Evolutionary conservation across 30 jellyfish, hydroid and myxozoan genomes (phyloP).

Genomic region (Aurelia coerulea): DNA sequence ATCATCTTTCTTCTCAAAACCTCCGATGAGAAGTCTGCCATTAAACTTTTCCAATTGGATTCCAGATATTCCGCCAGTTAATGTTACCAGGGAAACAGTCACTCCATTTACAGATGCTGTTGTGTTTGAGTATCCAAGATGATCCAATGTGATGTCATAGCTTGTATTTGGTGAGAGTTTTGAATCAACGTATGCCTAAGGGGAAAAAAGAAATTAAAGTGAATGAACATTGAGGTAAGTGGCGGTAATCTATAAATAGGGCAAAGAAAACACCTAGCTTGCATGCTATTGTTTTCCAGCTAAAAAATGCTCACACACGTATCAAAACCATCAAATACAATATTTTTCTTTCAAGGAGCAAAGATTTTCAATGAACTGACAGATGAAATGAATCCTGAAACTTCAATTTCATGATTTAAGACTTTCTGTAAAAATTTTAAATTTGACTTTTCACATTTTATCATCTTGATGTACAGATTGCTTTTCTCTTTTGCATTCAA

Average conservation of each 20-base stretch:
- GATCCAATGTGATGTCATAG: constrained; percentile 1
- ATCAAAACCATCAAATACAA: too few species aligned
- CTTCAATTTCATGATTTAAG: too few species aligned
- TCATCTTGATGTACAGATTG: too few species aligned
- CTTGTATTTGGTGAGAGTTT: constrained; percentile 45
- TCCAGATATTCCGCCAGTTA: constrained; percentile 28
- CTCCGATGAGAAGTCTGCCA: constrained; percentile 60
- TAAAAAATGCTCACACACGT: too few species aligned
- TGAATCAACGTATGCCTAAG: constrained; percentile 38
- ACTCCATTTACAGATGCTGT: constrained; percentile 33
- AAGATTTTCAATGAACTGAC: too few species aligned
- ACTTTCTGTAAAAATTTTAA: too few species aligned
- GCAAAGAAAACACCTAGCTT: not conserved
- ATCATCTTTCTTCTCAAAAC: constrained; percentile 36
- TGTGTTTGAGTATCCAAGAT: constrained; percentile 46
- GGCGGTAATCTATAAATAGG: not conserved
- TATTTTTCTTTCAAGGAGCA: too few species aligned
- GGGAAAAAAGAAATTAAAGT: not conserved
- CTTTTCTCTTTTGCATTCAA: too few species aligned
- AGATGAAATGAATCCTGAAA: too few species aligned
- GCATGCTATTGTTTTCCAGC: too few species aligned
- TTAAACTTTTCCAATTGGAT: constrained; percentile 15
- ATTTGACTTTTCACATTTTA: too few species aligned
- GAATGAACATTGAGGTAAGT: not conserved
- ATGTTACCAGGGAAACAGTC: constrained; percentile 17